These are phyloP conservation scores for Nanorana parkeri DNA, from an alignment of 2,113 vertebrate genomes.

Conservation along the genomic window DNA sequence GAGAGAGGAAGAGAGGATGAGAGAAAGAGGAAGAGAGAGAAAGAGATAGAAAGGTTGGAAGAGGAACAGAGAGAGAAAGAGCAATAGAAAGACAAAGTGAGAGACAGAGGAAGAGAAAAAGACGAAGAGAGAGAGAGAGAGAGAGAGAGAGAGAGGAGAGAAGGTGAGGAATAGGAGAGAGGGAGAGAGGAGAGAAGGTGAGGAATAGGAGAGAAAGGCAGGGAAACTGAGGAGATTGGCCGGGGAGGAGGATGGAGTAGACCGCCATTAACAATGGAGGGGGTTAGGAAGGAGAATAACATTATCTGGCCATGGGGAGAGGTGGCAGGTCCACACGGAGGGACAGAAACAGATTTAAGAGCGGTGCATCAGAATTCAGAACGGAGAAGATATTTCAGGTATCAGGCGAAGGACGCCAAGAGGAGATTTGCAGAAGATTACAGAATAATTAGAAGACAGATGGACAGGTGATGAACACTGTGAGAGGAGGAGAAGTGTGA, in stretches of 20 bases:
- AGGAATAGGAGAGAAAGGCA: too few species aligned
- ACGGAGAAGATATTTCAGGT: neutral
- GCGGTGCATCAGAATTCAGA: slow-evolving; percentile 13
- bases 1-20: too few species aligned
- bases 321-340: neutral
- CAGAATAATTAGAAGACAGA: neutral
- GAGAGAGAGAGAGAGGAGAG: too few species aligned
- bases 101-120: neutral
- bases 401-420: neutral
- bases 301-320: too few species aligned
- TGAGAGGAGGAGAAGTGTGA: neutral
- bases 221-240: too few species aligned
- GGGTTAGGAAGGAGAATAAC: too few species aligned
- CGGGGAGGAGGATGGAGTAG: too few species aligned
- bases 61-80: neutral
- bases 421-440: neutral
- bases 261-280: too few species aligned
- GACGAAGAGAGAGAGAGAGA: too few species aligned
- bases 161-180: too few species aligned
- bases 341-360: neutral
- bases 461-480: neutral
- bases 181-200: too few species aligned
- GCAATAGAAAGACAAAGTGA: neutral
- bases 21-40: neutral
- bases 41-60: neutral